Base-by-base conservation (phyloP, 2,888 invertebrate species). In the Hecatera dysodea region DNA sequence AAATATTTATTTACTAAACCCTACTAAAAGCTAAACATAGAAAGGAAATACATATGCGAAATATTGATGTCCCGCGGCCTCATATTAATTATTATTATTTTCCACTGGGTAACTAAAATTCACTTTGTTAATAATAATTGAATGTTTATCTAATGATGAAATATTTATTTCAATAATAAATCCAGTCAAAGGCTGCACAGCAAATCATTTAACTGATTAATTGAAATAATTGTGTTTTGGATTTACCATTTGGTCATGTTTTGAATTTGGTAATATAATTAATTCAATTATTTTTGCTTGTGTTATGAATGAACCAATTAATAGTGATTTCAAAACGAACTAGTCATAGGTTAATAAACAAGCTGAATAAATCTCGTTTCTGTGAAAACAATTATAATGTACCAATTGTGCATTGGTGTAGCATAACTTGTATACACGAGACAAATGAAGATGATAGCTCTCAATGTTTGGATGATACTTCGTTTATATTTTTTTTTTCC, bases 181-280 rank as follows among this genome's bases (percentile, higher is more conserved):
- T 2, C 29, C 12, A 6, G 1, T 24, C 24, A 56, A 50, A 22
- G 8, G 15, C 44, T 29, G 22, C 33, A 57, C 17, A 27, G 15
- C 15, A 0, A 53, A 71, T 42, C 33, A 57, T 69, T 22, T 68
- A 17, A 5, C 15, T 24, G 39, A 48, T 17, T 7, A 19, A 60
- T 53, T 22, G 17, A 17, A 53, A 36, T 53, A 39, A 22, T 29
- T 29, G 19, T 46, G 1, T 39, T 12, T 53, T 55, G 9, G 8
- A 24, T 50, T 39, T 55, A 8, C 15, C 22, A 50, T 24, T 24
- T 50, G 42, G 3, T 44, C 22, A 56, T 36, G 11, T 39, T 69
- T 24, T 0, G n/a, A 55, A 22, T 46, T 44, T 19, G 11, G 5
- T 22, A 19, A 22, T 29, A 22, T 29, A 15, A 19, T 36, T 27